A percentile compares a stretch with the other conserved stretches of the same genome.
phyloP scores from a whole-genome alignment of 2,888 invertebrate species.

The Merodon equestris region DNA sequence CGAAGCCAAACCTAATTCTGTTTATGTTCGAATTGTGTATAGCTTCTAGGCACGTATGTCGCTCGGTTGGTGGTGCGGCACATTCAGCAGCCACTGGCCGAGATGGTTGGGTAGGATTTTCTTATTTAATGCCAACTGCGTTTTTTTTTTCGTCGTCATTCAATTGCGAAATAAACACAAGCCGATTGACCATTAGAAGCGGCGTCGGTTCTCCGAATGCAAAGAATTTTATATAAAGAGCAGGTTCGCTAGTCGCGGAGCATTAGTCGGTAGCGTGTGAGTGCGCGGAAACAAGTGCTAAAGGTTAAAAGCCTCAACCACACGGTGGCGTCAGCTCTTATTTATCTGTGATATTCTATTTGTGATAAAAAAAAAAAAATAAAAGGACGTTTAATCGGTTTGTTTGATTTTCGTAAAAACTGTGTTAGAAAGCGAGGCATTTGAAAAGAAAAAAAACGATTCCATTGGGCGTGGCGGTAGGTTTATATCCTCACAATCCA shows the following conservation, averaged over 20 bases:
- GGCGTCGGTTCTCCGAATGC: neutral
- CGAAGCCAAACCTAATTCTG: constrained; percentile 32
- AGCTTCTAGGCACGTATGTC: neutral
- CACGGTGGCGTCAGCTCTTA: neutral
- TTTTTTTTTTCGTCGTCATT: constrained; percentile 29
- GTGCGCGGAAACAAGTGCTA: constrained; percentile 46
- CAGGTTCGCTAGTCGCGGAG: constrained; percentile 8
- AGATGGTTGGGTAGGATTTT: too few relatives aligned
- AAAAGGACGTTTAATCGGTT: too few relatives aligned
- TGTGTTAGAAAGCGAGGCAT: too few relatives aligned
- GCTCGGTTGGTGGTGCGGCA: neutral
- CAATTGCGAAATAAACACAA: constrained; percentile 49
- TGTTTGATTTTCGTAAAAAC: too few relatives aligned
- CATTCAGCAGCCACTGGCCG: constrained; percentile 19
- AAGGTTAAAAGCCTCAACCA: constrained; percentile 23
- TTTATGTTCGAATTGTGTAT: constrained; percentile 12
- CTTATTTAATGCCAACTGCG: constrained; percentile 62
- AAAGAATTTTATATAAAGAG: constrained; percentile 38
- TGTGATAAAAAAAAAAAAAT: constrained; percentile 35
- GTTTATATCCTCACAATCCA: too few relatives aligned
- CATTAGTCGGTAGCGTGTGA: constrained; percentile 52
- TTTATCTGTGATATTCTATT: constrained; percentile 56
- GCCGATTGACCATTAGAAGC: constrained; percentile 14
- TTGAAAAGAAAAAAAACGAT: too few relatives aligned
- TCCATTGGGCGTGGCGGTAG: too few relatives aligned